A percentile compares a stretch with the other conserved stretches of the same genome.
Evolutionary conservation across 2,888 invertebrate genomes (phyloP).

Genomic region (Petrolisthes cinctipes): DNA sequence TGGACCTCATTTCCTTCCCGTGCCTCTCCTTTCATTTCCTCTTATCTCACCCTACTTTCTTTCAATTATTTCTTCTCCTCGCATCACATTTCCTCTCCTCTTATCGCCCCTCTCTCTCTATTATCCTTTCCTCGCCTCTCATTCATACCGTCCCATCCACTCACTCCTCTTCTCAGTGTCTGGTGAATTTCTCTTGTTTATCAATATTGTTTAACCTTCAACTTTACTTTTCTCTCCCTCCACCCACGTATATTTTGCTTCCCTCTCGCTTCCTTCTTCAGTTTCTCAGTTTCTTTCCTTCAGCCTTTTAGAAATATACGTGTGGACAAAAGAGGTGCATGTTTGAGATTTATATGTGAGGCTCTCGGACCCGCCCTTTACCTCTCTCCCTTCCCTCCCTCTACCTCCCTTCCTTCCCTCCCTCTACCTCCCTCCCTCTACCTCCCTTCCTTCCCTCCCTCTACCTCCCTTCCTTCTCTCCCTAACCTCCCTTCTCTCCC

Average conservation of each 20-base stretch:
- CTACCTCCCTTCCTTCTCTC: too few species aligned
- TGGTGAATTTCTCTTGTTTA: background rate
- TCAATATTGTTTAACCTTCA: background rate
- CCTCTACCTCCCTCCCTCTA: background rate
- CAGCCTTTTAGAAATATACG: too few species aligned
- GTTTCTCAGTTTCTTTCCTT: background rate
- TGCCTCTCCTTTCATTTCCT: background rate
- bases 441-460: too few species aligned
- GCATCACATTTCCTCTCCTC: background rate
- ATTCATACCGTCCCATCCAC: background rate
- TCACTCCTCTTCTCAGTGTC: background rate
- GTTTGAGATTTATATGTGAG: constrained; percentile 3
- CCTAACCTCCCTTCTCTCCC: background rate
- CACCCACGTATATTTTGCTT: background rate
- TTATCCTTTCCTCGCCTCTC: background rate
- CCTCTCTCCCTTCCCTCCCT: background rate
- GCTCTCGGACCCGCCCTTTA: background rate
- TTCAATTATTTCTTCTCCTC: background rate
- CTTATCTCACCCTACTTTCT: background rate
- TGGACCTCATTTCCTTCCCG: background rate
- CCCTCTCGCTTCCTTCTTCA: background rate
- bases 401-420: background rate
- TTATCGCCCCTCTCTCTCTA: background rate
- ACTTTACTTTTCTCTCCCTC: background rate
- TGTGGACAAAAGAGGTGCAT: too few species aligned